Percentiles rank a stretch among this genome's conserved stretches.
phyloP scores from a whole-genome alignment of 1,140 invertebrate genomes.

The Microvelia longipes region DNA sequence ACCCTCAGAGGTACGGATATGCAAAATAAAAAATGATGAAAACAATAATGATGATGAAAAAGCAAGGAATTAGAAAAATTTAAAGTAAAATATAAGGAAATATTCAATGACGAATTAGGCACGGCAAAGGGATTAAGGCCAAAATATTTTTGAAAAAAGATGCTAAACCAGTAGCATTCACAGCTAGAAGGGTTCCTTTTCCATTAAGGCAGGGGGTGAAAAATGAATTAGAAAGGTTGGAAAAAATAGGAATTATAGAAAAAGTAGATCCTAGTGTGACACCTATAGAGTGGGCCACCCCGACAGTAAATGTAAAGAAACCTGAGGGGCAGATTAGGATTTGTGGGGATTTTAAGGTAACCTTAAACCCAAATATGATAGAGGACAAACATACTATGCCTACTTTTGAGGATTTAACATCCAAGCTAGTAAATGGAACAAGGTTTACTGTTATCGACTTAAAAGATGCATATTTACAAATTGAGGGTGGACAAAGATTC shows the following conservation, averaged over 20 bases:
- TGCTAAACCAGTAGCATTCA: too few species aligned
- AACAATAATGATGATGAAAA: too few species aligned
- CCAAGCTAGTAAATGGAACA: neutral
- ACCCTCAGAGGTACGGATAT: too few species aligned
- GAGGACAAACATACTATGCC: neutral
- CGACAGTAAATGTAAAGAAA: neutral
- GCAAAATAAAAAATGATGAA: too few species aligned
- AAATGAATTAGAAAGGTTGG: too few species aligned
- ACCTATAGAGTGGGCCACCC: neutral
- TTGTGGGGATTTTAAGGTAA: neutral
- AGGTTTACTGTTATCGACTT: neutral
- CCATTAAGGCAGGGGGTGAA: too few species aligned
- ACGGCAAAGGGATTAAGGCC: too few species aligned
- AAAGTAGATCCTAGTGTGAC: neutral
- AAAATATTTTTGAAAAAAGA: too few species aligned
- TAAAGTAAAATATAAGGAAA: too few species aligned
- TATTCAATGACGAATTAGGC: too few species aligned
- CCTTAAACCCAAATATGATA: neutral
- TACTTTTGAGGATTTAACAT: neutral
- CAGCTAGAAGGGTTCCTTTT: too few species aligned
- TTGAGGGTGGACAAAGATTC: neutral
- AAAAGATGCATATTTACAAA: neutral
- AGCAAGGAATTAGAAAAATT: too few species aligned
- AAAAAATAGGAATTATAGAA: neutral
- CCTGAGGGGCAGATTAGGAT: neutral